Evolutionary conservation across 2,888 invertebrate genomes (phyloP), one percentile per base, ranked within the genome.

Genomic region (Lomographa bimaculata): DNA sequence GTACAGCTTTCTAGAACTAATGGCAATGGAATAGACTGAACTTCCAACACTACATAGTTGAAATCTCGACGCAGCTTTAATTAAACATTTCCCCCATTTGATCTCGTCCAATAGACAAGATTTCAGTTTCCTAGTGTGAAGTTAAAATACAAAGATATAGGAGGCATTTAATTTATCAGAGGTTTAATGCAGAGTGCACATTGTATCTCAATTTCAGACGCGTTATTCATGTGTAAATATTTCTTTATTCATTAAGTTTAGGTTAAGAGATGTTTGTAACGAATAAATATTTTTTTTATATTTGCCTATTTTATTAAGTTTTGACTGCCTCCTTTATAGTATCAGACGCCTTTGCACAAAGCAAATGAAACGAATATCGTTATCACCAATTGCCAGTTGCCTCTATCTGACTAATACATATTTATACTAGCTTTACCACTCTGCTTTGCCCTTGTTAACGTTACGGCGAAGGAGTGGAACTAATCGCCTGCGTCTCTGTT

Each of bases 1-100:
- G 26, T 75, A 66, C 49, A 82, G 75, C 56, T 70, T 87, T 58
- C 61, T 87, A 65, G 85, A 85, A 69, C 58, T 87, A 60, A 79
- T 87, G 76, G 75, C 78, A 60, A 84, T 85, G 81, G 79, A 84
- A 67, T 87, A 84, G 79, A 79, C 76, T 80, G 77, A 80, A 50
- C 44, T 52, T 44, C 29, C 46, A 42, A 34, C 34, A 14, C 16
- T 16, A 9, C 9, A 14, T 34, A 17, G 14, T 37, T 23, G 37
- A 43, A 64, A 64, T 60, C 55, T 64, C 59, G 64, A 53, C 47
- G 32, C 61, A 70, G 66, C 68, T 74, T 38, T 40, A 58, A 54
- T 51, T 43, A 43, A 42, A 56, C 21, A 43, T 50, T 46, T 54
- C 48, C 41, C 37, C 41, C 37, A 50, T 47, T 45, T 59, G 65